Percentiles rank a stretch among this genome's conserved stretches.
These are phyloP conservation scores for Ispidina lecontei DNA, from an alignment of 2,797 vertebrate genomes.

Conservation along the genomic window DNA sequence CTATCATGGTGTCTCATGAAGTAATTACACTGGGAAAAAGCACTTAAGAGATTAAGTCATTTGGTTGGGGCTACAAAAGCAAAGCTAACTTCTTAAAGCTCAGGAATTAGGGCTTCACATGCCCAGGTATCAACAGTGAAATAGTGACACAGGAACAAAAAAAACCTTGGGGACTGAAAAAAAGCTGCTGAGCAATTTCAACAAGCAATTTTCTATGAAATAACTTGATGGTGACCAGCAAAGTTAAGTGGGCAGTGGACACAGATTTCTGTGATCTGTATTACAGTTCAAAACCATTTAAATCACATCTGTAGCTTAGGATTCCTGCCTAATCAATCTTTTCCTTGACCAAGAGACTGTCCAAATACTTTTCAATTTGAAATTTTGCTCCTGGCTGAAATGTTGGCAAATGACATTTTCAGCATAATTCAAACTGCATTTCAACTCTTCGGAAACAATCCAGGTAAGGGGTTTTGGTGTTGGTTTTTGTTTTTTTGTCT, in stretches of 20 bases:
- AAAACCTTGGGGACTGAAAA: not conserved
- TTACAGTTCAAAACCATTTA: not conserved
- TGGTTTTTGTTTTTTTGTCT: not conserved
- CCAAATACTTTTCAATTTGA: not conserved
- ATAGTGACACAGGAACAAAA: not conserved
- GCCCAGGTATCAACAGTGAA: not conserved
- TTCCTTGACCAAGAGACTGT: not conserved
- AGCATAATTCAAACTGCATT: not conserved
- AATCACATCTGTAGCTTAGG: not conserved
- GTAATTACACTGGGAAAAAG: not conserved
- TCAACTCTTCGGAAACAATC: not conserved
- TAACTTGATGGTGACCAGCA: not conserved
- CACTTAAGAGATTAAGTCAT: not conserved
- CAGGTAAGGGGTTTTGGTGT: not conserved
- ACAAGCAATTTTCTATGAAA: not conserved
- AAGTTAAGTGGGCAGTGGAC: not conserved
- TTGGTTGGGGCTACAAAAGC: not conserved
- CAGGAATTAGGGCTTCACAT: not conserved
- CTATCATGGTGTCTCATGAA: not conserved
- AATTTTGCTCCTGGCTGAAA: not conserved
- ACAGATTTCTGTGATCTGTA: not conserved
- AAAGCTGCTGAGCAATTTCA: not conserved
- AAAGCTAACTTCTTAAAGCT: not conserved
- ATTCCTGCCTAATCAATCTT: not conserved
- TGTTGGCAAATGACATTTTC: not conserved